Evolutionary conservation across 1,140 invertebrate genomes (phyloP).

Genomic region (Centruroides sculpturatus): DNA sequence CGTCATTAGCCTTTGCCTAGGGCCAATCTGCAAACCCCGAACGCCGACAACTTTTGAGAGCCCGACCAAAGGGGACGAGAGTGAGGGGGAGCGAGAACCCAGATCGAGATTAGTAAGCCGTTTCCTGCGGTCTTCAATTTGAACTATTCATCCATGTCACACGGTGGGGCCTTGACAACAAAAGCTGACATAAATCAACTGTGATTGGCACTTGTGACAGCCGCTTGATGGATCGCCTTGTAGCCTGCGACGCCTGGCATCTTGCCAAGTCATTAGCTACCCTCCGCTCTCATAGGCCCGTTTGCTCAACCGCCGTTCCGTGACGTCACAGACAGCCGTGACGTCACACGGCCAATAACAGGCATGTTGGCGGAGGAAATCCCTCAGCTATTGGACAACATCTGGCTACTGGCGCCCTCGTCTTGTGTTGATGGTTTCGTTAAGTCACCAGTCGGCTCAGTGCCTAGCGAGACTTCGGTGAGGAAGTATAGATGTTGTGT

Average conservation of each 20-base stretch:
- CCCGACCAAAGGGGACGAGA: too few species aligned
- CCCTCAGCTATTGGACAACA: conserved; percentile 1
- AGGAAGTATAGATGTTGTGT: background rate
- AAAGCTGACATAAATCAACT: conserved; percentile 17
- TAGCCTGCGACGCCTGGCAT: conserved; percentile 10
- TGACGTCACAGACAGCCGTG: conserved; percentile 8
- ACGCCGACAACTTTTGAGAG: too few species aligned
- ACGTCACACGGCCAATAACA: conserved; percentile 1
- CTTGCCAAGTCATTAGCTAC: conserved; percentile 15
- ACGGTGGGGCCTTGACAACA: conserved; percentile 6
- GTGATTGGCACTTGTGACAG: conserved; percentile 17
- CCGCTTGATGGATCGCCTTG: conserved; percentile 13
- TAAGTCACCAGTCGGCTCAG: too few species aligned
- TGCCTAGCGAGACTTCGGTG: too few species aligned
- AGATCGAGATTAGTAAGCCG: too few species aligned
- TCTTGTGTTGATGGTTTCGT: background rate
- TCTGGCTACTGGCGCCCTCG: background rate
- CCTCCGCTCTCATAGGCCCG: conserved; percentile 7
- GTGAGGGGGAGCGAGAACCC: too few species aligned
- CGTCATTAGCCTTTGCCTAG: too few species aligned
- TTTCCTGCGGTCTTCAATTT: too few species aligned
- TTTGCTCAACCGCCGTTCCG: conserved; percentile 7
- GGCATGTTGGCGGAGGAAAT: conserved; percentile 1
- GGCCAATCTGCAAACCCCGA: too few species aligned
- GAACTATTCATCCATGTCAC: too few species aligned